These are phyloP conservation scores for Drosophila fuyamai DNA, from an alignment of 1,140 invertebrate species.

Conservation along the genomic window DNA sequence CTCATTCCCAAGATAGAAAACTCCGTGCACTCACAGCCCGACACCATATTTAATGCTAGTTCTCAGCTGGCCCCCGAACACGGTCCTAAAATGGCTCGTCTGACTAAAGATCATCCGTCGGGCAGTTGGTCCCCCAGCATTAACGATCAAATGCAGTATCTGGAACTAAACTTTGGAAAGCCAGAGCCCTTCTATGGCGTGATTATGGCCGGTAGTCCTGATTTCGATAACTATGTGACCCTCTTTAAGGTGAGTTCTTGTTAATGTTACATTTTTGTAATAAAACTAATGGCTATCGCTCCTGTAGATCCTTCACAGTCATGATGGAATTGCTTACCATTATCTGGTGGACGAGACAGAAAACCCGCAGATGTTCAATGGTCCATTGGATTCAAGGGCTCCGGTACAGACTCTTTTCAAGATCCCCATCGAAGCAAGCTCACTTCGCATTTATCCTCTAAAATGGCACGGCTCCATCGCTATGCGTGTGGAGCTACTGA, in stretches of 20 bases:
- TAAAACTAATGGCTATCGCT: background rate
- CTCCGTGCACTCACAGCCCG: constrained; percentile 85
- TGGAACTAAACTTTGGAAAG: constrained; percentile 89
- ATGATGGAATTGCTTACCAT: constrained; percentile 87
- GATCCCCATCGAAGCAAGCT: constrained; percentile 89
- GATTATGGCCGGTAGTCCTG: constrained; percentile 88
- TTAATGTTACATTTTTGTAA: background rate
- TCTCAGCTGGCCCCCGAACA: constrained; percentile 85
- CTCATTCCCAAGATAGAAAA: constrained; percentile 87
- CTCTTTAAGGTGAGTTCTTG: constrained; percentile 87
- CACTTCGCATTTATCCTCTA: constrained; percentile 89
- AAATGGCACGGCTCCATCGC: constrained; percentile 92
- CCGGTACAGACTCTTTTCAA: constrained; percentile 88
- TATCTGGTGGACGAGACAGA: constrained; percentile 84
- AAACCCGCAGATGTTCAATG: constrained; percentile 88
- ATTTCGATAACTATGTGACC: constrained; percentile 90
- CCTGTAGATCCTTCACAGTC: constrained; percentile 88
- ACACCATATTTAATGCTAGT: constrained; percentile 87
- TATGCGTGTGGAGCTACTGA: constrained; percentile 90
- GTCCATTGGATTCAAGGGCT: constrained; percentile 87
- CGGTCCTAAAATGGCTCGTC: constrained; percentile 85
- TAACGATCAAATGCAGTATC: constrained; percentile 87
- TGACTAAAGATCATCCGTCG: constrained; percentile 83
- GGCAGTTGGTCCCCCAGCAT: constrained; percentile 88
- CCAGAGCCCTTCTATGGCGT: constrained; percentile 90